A percentile compares a stretch with the other conserved stretches of the same genome.
phyloP scores from a whole-genome alignment of 2,113 vertebrate genomes.

The Salvelinus sp. region DNA sequence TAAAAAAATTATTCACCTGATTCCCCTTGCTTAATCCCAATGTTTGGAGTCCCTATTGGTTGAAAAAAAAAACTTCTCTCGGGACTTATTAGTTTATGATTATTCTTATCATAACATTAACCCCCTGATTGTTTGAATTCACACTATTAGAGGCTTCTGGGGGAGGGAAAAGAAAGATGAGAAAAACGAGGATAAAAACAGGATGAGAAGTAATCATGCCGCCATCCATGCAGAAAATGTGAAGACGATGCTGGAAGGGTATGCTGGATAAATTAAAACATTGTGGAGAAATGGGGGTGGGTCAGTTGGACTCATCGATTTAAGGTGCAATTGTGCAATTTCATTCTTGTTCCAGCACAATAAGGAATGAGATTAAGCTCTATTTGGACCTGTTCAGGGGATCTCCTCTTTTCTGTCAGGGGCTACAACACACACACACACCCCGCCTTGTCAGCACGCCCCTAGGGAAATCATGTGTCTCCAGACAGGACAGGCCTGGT shows the following conservation, averaged over 20 bases:
- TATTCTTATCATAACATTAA: conserved; percentile 74
- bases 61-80: not conserved
- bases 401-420: conserved; percentile 78
- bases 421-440: conserved; percentile 25
- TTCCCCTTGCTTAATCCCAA: too few relatives aligned
- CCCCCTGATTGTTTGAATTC: conserved; percentile 74
- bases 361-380: conserved; percentile 82
- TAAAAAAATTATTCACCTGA: too few relatives aligned
- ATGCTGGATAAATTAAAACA: not conserved
- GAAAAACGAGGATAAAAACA: conserved; percentile 42
- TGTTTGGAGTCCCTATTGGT: too few relatives aligned
- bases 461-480: conserved; percentile 82
- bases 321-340: conserved; percentile 81
- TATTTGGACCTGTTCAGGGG: conserved; percentile 79
- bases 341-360: conserved; percentile 77
- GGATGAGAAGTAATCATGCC: conserved; percentile 68
- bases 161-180: conserved; percentile 48
- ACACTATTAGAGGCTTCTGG: conserved; percentile 75
- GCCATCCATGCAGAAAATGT: conserved; percentile 54
- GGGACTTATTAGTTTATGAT: conserved; percentile 75
- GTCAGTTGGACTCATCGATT: conserved; percentile 66
- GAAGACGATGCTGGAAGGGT: conserved; percentile 7
- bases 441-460: conserved; percentile 73
- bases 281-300: conserved; percentile 4
- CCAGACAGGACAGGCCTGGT: conserved; percentile 80